Evolutionary conservation across 1,140 invertebrate species (phyloP).

Genomic region (Monomorium pharaonis): DNA sequence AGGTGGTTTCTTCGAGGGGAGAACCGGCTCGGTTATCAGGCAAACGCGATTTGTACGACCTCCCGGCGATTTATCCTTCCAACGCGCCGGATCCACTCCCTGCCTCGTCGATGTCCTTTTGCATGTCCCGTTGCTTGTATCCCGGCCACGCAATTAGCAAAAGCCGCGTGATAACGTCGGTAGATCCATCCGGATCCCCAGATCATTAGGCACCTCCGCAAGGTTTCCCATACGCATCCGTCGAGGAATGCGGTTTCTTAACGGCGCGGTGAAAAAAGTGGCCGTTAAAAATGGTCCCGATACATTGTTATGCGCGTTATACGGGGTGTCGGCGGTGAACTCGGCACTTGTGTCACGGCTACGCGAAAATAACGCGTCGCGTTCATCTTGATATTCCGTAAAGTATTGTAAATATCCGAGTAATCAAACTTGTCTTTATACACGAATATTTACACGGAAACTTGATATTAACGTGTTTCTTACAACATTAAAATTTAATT

Average conservation of each 20-base stretch:
- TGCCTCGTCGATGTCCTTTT: constrained; percentile 3
- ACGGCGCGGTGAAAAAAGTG: not conserved
- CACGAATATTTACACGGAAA: too few relatives aligned
- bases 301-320: not conserved
- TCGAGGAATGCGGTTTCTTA: constrained; percentile 26
- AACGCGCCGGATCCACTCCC: not conserved
- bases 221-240: not conserved
- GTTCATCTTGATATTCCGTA: not conserved
- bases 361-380: not conserved
- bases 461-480: too few relatives aligned
- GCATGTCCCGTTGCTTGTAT: constrained; percentile 35
- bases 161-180: constrained; percentile 71
- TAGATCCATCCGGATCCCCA: constrained; percentile 36
- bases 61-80: constrained; percentile 8
- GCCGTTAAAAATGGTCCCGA: not conserved
- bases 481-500: too few relatives aligned
- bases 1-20: not conserved
- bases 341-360: not conserved
- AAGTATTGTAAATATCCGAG: too few relatives aligned
- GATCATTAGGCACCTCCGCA: constrained; percentile 47
- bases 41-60: constrained; percentile 41
- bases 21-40: constrained; percentile 53
- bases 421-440: too few relatives aligned
- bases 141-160: constrained; percentile 75
- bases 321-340: not conserved